Conservation (phyloP, 2,113 vertebrate species). For the Coryphaenoides rupestris region DNA sequence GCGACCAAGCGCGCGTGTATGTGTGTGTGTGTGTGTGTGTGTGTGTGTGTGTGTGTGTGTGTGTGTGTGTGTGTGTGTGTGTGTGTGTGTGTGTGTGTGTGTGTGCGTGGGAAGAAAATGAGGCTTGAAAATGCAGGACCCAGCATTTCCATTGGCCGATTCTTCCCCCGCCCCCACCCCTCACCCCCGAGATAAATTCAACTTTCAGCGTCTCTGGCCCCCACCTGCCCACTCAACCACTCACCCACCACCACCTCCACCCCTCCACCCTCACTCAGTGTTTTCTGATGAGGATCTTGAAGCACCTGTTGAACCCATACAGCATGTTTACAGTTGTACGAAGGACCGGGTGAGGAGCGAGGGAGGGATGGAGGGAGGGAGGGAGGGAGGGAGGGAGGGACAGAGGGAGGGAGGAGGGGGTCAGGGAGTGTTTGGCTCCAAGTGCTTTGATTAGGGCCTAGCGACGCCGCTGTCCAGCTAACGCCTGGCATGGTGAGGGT, state of each 20-base stretch:
- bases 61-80: neutral
- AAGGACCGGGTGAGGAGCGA: neutral
- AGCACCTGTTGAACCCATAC: constrained; percentile 54
- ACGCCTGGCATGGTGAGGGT: neutral
- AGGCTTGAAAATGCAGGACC: no score
- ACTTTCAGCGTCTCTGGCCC: neutral
- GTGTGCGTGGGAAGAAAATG: neutral
- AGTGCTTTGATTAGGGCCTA: constrained; percentile 47
- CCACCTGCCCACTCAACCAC: no score
- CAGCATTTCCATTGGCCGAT: constrained; percentile 1
- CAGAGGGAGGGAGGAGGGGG: constrained; percentile 1
- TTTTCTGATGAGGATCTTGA: constrained; percentile 40
- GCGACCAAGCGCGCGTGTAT: neutral
- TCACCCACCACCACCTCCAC: no score
- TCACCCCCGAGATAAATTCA: no score
- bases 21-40: no score
- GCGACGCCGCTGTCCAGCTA: neutral
- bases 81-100: neutral
- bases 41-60: neutral
- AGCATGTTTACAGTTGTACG: constrained; percentile 1
- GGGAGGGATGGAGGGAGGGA: neutral
- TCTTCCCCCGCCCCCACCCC: no score
- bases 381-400: constrained; percentile 5
- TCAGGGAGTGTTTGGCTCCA: constrained; percentile 26
- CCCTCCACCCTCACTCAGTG: neutral